Conservation (phyloP, 1,140 invertebrate genomes). For the Drosophila neocordata region DNA sequence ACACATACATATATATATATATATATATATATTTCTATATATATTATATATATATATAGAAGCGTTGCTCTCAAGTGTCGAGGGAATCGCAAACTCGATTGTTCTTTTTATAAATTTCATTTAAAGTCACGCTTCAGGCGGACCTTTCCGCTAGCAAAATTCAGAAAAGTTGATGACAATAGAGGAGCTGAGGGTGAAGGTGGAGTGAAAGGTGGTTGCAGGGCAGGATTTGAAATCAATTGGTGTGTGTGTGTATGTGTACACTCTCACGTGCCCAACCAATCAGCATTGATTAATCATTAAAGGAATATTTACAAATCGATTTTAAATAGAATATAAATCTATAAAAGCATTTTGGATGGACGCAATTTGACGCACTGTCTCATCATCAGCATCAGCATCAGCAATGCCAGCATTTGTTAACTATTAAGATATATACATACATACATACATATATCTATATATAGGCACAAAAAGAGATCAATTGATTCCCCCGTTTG, state of each 20-base stretch:
- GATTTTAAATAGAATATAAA: constrained; percentile 29
- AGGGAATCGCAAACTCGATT: constrained; percentile 15
- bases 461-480: constrained; percentile 28
- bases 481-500: constrained; percentile 65
- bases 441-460: constrained; percentile 12
- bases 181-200: background rate
- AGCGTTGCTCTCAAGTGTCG: constrained; percentile 21
- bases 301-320: constrained; percentile 49
- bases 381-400: too few species aligned
- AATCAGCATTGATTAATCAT: constrained; percentile 60
- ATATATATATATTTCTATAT: background rate
- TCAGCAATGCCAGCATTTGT: background rate
- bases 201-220: background rate
- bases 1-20: background rate
- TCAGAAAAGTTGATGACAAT: constrained; percentile 1
- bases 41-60: constrained; percentile 4
- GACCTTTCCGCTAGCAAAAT: constrained; percentile 28
- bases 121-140: constrained; percentile 47
- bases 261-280: constrained; percentile 41
- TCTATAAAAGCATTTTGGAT: constrained; percentile 3
- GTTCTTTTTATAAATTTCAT: constrained; percentile 51
- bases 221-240: constrained; percentile 5
- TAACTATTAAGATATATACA: constrained; percentile 23
- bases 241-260: background rate
- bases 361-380: constrained; percentile 1